Evolutionary conservation across 2,888 invertebrate species (phyloP).

Genomic region (Lottia scabra): DNA sequence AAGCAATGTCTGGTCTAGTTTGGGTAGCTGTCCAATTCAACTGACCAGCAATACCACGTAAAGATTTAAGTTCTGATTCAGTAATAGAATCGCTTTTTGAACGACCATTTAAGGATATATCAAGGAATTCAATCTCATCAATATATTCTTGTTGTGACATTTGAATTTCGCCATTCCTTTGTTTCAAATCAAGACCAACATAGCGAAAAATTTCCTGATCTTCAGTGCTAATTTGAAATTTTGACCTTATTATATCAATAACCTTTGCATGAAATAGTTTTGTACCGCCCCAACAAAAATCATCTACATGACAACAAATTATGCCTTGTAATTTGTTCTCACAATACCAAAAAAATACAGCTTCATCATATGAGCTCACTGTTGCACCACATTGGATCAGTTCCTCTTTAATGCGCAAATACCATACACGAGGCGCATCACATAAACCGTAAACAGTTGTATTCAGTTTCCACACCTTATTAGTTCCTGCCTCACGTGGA

Average conservation of each 20-base stretch:
- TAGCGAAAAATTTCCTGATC: slow-evolving; percentile 9
- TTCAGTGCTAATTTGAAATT: slow-evolving; percentile 14
- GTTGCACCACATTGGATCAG: slow-evolving; percentile 2
- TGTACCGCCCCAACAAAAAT: slow-evolving; percentile 14
- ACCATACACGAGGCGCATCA: slow-evolving; percentile 20
- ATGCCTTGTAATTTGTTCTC: slow-evolving; percentile 3
- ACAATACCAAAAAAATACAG: slow-evolving; percentile 12
- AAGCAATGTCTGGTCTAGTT: background rate
- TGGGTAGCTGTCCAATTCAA: background rate
- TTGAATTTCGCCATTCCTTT: too few species aligned
- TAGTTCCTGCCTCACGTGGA: slow-evolving; percentile 5
- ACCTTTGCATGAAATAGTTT: slow-evolving; percentile 5
- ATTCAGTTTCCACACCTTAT: slow-evolving; percentile 4
- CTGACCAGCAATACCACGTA: background rate
- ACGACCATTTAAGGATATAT: too few species aligned
- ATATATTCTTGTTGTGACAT: too few species aligned
- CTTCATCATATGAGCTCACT: background rate
- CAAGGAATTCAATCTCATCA: too few species aligned
- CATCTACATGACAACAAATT: slow-evolving; percentile 22
- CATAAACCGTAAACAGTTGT: slow-evolving; percentile 19
- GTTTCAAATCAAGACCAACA: slow-evolving; percentile 11
- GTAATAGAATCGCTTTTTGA: too few species aligned
- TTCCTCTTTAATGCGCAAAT: slow-evolving; percentile 1
- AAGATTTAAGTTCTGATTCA: too few species aligned
- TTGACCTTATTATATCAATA: slow-evolving; percentile 11